A percentile compares a stretch with the other conserved stretches of the same genome.
Conservation (phyloP, 2,888 invertebrate species). For the Augochlorella aurata region DNA sequence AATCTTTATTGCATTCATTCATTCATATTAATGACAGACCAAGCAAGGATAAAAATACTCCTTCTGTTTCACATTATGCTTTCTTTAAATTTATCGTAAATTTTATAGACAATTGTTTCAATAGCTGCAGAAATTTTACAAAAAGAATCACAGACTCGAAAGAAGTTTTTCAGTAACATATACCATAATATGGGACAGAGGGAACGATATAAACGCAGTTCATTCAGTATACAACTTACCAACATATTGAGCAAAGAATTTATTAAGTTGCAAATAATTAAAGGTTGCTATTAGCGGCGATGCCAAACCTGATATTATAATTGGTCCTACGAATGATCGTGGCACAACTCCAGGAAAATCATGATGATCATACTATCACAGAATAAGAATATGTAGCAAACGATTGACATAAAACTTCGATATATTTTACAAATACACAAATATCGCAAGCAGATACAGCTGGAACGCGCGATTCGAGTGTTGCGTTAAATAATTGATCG, state of each 20-base stretch:
- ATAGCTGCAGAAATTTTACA: no score
- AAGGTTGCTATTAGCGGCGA: conserved; percentile 89
- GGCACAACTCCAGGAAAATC: conserved; percentile 99
- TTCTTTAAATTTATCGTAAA: no score
- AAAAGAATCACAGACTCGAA: no score
- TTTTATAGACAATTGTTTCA: no score
- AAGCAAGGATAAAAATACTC: conserved; percentile 24
- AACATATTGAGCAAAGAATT: conserved; percentile 94
- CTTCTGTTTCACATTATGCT: no score
- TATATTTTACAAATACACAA: background rate
- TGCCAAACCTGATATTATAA: conserved; percentile 90
- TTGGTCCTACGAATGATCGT: conserved; percentile 96
- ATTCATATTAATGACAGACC: conserved; percentile 9
- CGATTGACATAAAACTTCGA: conserved; percentile 6
- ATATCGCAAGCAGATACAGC: background rate
- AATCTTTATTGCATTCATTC: background rate
- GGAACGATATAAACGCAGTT: background rate
- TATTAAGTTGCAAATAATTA: conserved; percentile 88
- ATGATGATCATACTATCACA: conserved; percentile 96
- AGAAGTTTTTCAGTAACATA: background rate
- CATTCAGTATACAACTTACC: conserved; percentile 84
- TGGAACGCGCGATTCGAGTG: background rate
- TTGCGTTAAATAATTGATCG: background rate
- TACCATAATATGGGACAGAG: background rate
- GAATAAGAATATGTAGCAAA: conserved; percentile 46